phyloP scores from a whole-genome alignment of 35 echinoderm and acorn worm genomes.

The Chiridota heheva region DNA sequence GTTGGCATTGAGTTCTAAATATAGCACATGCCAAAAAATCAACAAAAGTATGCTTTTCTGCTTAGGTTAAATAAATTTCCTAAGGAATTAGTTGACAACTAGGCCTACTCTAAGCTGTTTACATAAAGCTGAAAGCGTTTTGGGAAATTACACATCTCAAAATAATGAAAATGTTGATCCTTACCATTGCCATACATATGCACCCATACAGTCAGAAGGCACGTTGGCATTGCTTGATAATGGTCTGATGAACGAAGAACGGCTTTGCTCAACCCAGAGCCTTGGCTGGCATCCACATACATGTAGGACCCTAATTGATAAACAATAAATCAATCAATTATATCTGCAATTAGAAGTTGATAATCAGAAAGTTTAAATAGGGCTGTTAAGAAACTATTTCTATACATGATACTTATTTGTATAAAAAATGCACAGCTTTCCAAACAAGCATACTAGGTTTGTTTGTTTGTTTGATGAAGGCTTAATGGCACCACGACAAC shows the following conservation, averaged over 20 bases:
- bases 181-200: conserved; percentile 49
- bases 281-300: conserved; percentile 25
- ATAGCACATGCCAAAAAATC: too few species aligned
- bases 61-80: too few species aligned
- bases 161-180: background rate
- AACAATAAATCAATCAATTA: background rate
- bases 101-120: too few species aligned
- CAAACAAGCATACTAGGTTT: too few species aligned
- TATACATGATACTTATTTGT: too few species aligned
- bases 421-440: too few species aligned
- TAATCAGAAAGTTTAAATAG: background rate
- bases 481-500: too few species aligned
- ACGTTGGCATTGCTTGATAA: conserved; percentile 19
- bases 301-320: conserved; percentile 23
- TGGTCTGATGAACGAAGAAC: conserved; percentile 3
- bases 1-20: conserved; percentile 27
- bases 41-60: too few species aligned
- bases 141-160: background rate
- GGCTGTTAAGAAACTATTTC: too few species aligned
- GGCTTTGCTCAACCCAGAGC: conserved; percentile 39
- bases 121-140: too few species aligned
- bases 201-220: conserved; percentile 29
- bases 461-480: too few species aligned
- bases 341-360: background rate
- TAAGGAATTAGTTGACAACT: too few species aligned